Evolutionary conservation across 2,888 invertebrate genomes (phyloP), one percentile per base, ranked within the genome.

Genomic region (Dynastes hyllus): DNA sequence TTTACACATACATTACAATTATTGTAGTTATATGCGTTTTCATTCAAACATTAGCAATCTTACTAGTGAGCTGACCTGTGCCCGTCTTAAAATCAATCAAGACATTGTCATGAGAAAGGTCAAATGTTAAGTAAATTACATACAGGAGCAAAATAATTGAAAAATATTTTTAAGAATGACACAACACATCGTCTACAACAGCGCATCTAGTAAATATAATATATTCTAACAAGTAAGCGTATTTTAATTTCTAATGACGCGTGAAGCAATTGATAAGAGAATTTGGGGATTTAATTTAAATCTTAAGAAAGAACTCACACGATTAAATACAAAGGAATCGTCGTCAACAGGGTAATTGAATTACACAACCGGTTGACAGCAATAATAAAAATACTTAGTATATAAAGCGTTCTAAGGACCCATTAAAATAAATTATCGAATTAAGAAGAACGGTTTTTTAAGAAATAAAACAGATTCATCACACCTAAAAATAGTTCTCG

Each of bases 371-470:
- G 29, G 32, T 63, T 32, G 63, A 9, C 63, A 29, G 32, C 27
- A 63, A 63, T 29, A 63, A 29, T 63, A 63, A 63, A 29, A 63
- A 61, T 8, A 45, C 45, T 8, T 45, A 45, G 45, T 45, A 45
- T 45, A 45, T 11, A 61, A 61, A 61, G 1, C 29, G 9, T 22
- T 5, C 9, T 9, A 29, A 29, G 27, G 29, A 29, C 13, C 29
- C 29, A 63, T 63, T 63, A 63, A 63, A 63, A 11, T 45, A 27
- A 63, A 22, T 63, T 63, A 63, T 63, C 63, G 27, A 63, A 63
- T 27, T 63, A 29, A 27, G 9, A 63, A 29, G 45, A 45, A 45
- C 9, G 9, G 45, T 11, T 63, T 29, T 63, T 63, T 9, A 32
- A 4, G 61, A 29, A 63, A 32, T 63, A 9, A 63, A 63, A 29